These are phyloP conservation scores for Cerastis leucographa DNA, from an alignment of 2,888 invertebrate genomes.

Conservation along the genomic window DNA sequence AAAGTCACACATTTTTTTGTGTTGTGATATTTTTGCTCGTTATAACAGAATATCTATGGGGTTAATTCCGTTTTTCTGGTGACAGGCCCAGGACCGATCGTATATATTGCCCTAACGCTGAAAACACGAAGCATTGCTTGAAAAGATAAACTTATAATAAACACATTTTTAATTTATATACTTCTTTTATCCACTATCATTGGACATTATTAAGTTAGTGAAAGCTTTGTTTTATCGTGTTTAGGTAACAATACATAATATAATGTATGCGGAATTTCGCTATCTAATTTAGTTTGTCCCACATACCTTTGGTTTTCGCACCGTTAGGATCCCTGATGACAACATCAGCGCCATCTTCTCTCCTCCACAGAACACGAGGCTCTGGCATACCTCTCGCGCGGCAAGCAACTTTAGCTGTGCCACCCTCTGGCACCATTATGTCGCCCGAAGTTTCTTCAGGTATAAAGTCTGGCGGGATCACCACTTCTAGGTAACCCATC, in stretches of 20 bases:
- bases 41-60: constrained; percentile 3
- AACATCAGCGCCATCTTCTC: constrained; percentile 95
- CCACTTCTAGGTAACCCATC: constrained; percentile 96
- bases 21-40: background rate
- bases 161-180: background rate
- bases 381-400: constrained; percentile 95
- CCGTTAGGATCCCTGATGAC: constrained; percentile 93
- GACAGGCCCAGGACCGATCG: background rate
- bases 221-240: background rate
- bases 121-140: background rate
- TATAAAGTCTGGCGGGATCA: constrained; percentile 97
- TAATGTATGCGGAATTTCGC: background rate
- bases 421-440: constrained; percentile 96
- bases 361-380: constrained; percentile 95
- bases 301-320: constrained; percentile 91
- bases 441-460: constrained; percentile 97
- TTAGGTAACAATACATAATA: background rate
- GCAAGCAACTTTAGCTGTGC: constrained; percentile 92
- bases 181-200: background rate
- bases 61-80: background rate
- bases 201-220: too few relatives aligned
- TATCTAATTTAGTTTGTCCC: background rate
- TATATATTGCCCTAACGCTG: background rate
- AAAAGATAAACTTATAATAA: background rate
- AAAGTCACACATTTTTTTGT: constrained; percentile 11